phyloP scores from a whole-genome alignment of 2,888 invertebrate genomes.

The Drosophila peninsularis region DNA sequence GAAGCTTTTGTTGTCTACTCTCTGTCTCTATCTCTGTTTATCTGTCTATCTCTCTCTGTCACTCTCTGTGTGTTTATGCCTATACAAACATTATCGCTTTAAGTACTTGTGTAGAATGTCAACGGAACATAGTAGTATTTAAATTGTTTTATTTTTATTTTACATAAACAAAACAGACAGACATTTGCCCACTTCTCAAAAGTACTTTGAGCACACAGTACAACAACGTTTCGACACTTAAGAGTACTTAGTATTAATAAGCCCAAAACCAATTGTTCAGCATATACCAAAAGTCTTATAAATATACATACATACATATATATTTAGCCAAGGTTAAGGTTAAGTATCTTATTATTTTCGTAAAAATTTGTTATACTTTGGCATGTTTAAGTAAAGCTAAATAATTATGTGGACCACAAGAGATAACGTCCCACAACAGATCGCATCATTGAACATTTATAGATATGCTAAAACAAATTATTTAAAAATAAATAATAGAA shows the following conservation, averaged over 20 bases:
- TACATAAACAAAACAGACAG: conserved; percentile 14
- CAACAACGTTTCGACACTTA: conserved; percentile 46
- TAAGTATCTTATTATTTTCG: conserved; percentile 39
- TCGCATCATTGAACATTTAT: conserved; percentile 1
- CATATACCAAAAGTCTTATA: conserved; percentile 9
- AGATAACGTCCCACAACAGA: neutral
- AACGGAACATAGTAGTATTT: conserved; percentile 26
- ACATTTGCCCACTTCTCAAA: conserved; percentile 27
- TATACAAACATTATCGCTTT: conserved; percentile 40
- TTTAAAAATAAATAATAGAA: neutral
- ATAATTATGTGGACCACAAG: conserved; percentile 4
- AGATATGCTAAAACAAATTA: conserved; percentile 3
- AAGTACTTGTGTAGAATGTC: conserved; percentile 41
- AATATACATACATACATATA: neutral
- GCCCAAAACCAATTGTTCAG: conserved; percentile 12
- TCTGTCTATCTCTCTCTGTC: neutral
- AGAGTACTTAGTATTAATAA: conserved; percentile 26
- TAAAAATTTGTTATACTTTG: conserved; percentile 32
- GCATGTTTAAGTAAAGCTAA: conserved; percentile 39
- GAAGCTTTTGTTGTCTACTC: conserved; percentile 83
- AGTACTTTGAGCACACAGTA: conserved; percentile 57
- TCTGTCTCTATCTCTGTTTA: conserved; percentile 32
- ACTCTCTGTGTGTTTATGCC: conserved; percentile 31
- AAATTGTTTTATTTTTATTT: conserved; percentile 7
- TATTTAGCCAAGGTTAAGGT: conserved; percentile 33